Evolutionary conservation across 2,888 invertebrate species (phyloP), one percentile per base, ranked within the genome.

Genomic region (Drosophila borborema): DNA sequence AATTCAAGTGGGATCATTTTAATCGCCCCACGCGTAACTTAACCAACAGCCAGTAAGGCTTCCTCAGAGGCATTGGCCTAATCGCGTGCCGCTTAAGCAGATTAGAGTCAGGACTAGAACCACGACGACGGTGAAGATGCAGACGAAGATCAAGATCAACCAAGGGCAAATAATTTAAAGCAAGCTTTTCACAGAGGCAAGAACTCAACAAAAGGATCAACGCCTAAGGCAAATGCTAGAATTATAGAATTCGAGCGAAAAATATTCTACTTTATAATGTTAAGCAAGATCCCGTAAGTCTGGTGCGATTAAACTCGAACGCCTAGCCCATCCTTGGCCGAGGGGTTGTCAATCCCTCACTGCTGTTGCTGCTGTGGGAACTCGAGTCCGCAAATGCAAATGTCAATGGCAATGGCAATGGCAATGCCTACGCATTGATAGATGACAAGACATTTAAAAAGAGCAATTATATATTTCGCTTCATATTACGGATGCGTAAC

Each of bases 231-330:
- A 72, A 60, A 46, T 58, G 34, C 41, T 7, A n/a, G 58, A 43
- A 74, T 81, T 78, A 76, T 67, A 58, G 56, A 81, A 64, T 86
- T 88, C 86, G 8, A 48, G 55, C 38, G 89, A 86, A 88, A 69
- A 76, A 76, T 70, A 45, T 51, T 65, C 34, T 80, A 74, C 83
- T 80, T 84, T 86, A 83, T 82, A 82, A 88, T 86, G 89, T 86
- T 88, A 86, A 86, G 89, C 82, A 86, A 86, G 86, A 88, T 86
- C 86, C 89, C 51, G 84, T 80, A 88, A 86, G 82, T 84, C 89
- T 89, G 86, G 82, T 86, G 84, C 84, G 89, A 86, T 89, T 86
- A 82, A 67, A 77, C 48, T 48, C 64, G 68, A 73, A 82, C 81
- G 82, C 80, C 86, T 84, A 70, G 68, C 71, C 55, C 28, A 23